Evolutionary conservation across 2,888 invertebrate species (phyloP), one percentile per base, ranked within the genome.

Genomic region (Myopa testacea): DNA sequence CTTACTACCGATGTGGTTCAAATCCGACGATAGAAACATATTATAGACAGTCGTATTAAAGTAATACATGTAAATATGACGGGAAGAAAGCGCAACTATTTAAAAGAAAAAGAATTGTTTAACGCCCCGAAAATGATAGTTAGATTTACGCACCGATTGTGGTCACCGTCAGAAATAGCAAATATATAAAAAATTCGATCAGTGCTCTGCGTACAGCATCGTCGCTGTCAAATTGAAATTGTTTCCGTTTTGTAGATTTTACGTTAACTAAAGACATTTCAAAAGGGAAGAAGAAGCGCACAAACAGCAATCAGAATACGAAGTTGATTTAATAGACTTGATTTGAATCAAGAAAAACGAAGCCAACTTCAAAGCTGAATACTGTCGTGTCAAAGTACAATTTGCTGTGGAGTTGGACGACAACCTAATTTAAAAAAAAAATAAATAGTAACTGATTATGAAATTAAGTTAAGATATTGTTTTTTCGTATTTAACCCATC

Each of bases 61-160:
- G 58, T 82, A 83, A 65, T 76, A 83, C 84, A 84, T 84, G 52
- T 82, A 81, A 38, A 82, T 72, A 67, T 82, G 80, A 10, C 82
- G 78, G 4, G 82, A 79, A 7, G 82, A 80, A 50, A 80, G 63
- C 8, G 83, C 80, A 40, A 83, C 84, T 84, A 52, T 16, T 37
- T 65, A 52, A 45, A 8, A 55, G 38, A 10, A 55, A 74, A 63
- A 16, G 74, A n/a, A 0, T 72, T 19, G 4, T 10, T 52, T 19
- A 76, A 45, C 2, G 7, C 10, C 7, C 45, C 45, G 6, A 8
- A 45, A 45, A 45, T 10, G 26, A 26, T 3, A 45, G 45, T 45
- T 45, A 45, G 0, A 34, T 2, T 34, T 60, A 76, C 80, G 77
- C 34, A 84, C 84, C 80, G 55, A 83, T 79, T 45, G 83, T 80